phyloP scores from a whole-genome alignment of 2,888 invertebrate genomes.

The Deroplatys truncata region DNA sequence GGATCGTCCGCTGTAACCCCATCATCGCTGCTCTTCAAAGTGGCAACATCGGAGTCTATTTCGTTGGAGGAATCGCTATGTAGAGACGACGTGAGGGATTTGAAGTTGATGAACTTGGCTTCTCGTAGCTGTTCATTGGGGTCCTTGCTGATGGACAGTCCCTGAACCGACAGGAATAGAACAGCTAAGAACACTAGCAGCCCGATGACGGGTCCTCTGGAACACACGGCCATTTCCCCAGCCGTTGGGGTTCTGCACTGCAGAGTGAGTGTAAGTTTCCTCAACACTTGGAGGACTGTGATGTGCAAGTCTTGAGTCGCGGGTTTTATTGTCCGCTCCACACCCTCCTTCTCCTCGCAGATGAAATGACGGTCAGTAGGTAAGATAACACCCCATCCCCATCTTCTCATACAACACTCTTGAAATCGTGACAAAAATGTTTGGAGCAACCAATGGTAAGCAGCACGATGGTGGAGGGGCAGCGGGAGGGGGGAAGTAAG shows the following conservation, averaged over 20 bases:
- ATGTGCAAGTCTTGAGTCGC: background rate
- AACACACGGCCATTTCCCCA: background rate
- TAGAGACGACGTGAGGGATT: background rate
- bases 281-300: background rate
- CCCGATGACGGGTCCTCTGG: background rate
- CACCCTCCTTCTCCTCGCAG: background rate
- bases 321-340: constrained; percentile 7
- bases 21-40: constrained; percentile 15
- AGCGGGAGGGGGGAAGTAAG: background rate
- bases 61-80: background rate
- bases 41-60: constrained; percentile 13
- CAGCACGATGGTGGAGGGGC: background rate
- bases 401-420: background rate
- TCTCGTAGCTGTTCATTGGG: background rate
- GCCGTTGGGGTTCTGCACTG: background rate
- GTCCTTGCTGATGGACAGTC: background rate
- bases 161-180: background rate
- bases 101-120: constrained; percentile 19
- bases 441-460: background rate
- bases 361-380: constrained; percentile 23
- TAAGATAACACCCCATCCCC: background rate
- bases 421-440: background rate
- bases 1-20: constrained; percentile 7
- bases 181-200: background rate
- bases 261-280: background rate